Base-by-base conservation (phyloP, 2,797 vertebrate species). In the Rallus crepitans region DNA sequence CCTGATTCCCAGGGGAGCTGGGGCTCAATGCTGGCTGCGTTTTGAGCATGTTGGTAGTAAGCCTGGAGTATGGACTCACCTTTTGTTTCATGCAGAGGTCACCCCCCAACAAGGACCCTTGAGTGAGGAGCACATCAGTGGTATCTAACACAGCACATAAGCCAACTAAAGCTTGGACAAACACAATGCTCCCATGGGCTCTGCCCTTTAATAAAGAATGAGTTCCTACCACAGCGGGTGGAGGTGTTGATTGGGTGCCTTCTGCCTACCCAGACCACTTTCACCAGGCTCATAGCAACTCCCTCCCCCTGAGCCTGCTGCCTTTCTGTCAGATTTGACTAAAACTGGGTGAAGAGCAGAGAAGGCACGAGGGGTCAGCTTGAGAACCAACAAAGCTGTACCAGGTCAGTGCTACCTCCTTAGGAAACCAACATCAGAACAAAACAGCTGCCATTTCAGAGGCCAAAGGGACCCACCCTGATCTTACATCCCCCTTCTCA, bases 1-100 rank as follows among this genome's bases (percentile, higher is more conserved):
- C 50, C 18, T 64, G 6, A 50, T 70, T 86, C 75, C 57, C 33
- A 56, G 35, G 7, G 14, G 40, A 70, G 24, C 0, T 80, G 40
- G 28, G 20, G 61, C 25, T 47, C 11, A 6, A 47, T 45, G 14
- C 77, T 87, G 70, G 19, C 48, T 92, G 47, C 1, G 73, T 83
- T 77, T 66, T 64, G 40, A 75, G 52, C 35, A 23, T 27, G 12
- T 27, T 30, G 12, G 15, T 23, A 15, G 42, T 9, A 56, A 64
- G n/a, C 53, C 60, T 48, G 39, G 19, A 61, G 30, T 12, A 28
- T 1, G 12, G 35, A 42, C 30, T 81, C 27, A 6, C 27, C 9
- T 12, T 47, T 9, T 0, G 0, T 37, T 71, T 68, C 61, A 47
- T 27, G 25, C 2, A 42, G 56, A 61, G 23, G 27, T 7, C 6